Conservation (phyloP, 53 echinoderm and acorn worm genomes). For the Arbacia lixula region DNA sequence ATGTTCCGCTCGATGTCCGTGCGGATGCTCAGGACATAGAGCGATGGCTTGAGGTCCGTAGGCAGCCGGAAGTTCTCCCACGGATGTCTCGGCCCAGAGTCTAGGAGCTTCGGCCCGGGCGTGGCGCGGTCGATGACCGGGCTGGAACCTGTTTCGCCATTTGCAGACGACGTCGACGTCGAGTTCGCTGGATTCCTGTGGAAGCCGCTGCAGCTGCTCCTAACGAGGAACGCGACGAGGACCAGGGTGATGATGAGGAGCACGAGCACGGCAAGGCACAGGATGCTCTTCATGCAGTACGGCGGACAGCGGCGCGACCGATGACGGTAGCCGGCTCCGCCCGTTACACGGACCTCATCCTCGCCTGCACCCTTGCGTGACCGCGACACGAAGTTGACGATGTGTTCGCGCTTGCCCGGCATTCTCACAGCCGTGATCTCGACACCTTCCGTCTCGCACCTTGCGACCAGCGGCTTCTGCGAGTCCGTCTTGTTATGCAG, state of each 20-base stretch:
- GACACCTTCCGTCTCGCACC: constrained; percentile 47
- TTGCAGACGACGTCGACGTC: background rate
- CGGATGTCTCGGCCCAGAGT: no score
- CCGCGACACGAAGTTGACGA: constrained; percentile 67
- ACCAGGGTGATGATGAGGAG: constrained; percentile 64
- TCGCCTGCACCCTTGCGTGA: constrained; percentile 58
- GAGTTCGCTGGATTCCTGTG: background rate
- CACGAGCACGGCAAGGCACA: constrained; percentile 64
- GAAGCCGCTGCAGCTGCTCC: constrained; percentile 10
- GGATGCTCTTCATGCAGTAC: constrained; percentile 59
- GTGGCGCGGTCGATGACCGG: background rate
- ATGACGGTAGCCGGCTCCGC: constrained; percentile 39
- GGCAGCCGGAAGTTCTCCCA: constrained; percentile 85
- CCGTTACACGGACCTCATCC: constrained; percentile 62
- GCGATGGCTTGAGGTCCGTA: constrained; percentile 65
- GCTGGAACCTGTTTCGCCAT: background rate
- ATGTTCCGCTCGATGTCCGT: constrained; percentile 65
- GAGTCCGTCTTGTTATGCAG: constrained; percentile 48
- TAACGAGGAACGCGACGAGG: constrained; percentile 49
- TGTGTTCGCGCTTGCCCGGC: constrained; percentile 58
- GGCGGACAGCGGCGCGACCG: constrained; percentile 46
- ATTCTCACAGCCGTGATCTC: constrained; percentile 56
- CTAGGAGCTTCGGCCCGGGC: background rate
- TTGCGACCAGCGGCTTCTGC: constrained; percentile 46
- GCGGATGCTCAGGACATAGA: constrained; percentile 71